Evolutionary conservation across 1,140 invertebrate genomes (phyloP).

Genomic region (Arion vulgaris): DNA sequence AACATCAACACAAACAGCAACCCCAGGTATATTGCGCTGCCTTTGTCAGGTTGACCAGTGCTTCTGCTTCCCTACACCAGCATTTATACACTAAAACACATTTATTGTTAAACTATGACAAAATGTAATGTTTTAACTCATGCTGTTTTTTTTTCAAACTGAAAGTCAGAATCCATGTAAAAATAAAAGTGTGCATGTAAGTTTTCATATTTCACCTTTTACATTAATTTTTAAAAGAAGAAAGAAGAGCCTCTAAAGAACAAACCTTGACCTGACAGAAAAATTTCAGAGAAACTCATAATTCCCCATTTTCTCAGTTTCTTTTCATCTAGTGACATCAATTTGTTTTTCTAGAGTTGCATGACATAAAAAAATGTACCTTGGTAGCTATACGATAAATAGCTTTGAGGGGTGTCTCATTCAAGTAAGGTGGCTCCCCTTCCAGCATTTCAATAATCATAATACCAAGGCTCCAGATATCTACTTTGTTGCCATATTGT

Average conservation of each 20-base stretch:
- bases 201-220: background rate
- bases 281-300: background rate
- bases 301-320: too few species aligned
- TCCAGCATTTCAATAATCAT: conserved; percentile 74
- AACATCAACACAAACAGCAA: too few species aligned
- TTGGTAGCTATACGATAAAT: conserved; percentile 85
- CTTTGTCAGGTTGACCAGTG: too few species aligned
- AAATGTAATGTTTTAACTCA: too few species aligned
- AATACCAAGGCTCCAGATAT: conserved; percentile 73
- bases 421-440: conserved; percentile 72
- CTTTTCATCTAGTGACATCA: background rate
- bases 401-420: conserved; percentile 71
- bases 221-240: background rate
- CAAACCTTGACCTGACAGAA: background rate
- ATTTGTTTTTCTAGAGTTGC: background rate
- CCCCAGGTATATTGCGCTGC: too few species aligned
- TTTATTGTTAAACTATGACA: too few species aligned
- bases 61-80: too few species aligned
- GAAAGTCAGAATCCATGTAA: too few species aligned
- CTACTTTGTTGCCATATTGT: conserved; percentile 72
- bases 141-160: too few species aligned
- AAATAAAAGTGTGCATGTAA: too few species aligned
- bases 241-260: background rate
- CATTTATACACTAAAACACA: too few species aligned
- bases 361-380: conserved; percentile 30